Base-by-base conservation (phyloP, 2,888 invertebrate species). In the Antheraea yamamai region DNA sequence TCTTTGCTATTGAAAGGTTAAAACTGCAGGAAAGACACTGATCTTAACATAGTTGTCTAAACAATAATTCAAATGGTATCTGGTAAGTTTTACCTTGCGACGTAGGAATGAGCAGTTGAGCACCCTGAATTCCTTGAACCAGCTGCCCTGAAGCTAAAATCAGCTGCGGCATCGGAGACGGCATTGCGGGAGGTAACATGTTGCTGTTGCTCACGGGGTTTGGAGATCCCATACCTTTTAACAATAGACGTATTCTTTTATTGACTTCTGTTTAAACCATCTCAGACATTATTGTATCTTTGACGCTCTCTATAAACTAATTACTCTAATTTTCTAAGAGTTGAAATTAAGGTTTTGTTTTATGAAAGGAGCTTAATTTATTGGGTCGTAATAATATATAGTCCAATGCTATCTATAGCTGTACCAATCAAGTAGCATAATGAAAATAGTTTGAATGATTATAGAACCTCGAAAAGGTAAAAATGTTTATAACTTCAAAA, bases 41-140 rank as follows among this genome's bases (percentile, higher is more conserved):
- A 55, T 4, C 18, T 55, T 20, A 18, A 55, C 18, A 55, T 55
- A 18, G 4, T n/a, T 55, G 7, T 55, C 6, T 18, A 55, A 55
- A n/a, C 20, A 20, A 20, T 55, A 61, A 23, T n/a, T 8, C 12
- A 64, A 61, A 58, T 8, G 12, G 61, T 8, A 23, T 61, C 23
- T n/a, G 12, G 2, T 23, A 23, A 7, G 1, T 61, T 61, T 74
- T 93, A 98, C 98, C 98, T 96, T 98, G 98, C 78, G 98, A 98
- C 75, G 99, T 99, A 74, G 99, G 99, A 94, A 99, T 99, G 84
- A 99, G 96, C 76, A 99, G 96, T 89, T 99, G 99, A 72, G 98
- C 98, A 20, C 98, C 98, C 92, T 98, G 98, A 83, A 98, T 98
- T 81, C 98, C 98, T 91, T 98, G 98, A 77, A 98, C 97, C 87